Percentiles rank a stretch among this genome's conserved stretches.
phyloP scores from a whole-genome alignment of 2,113 vertebrate species.

The Riparia riparia region DNA sequence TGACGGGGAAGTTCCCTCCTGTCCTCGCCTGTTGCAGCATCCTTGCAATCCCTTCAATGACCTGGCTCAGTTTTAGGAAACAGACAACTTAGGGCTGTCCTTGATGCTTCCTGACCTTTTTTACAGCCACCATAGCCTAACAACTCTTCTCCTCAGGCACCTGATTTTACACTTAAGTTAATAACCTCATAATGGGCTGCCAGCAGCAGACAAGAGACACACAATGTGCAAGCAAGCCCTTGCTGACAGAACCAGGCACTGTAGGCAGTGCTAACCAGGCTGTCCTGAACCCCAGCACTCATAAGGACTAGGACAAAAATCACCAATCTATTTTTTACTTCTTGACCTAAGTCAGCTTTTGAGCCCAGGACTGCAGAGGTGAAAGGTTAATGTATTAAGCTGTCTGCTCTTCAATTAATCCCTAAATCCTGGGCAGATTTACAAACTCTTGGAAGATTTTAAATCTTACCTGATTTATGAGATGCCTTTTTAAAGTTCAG shows the following conservation, averaged over 20 bases:
- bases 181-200: neutral
- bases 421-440: conserved; percentile 36
- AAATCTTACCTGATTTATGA: conserved; percentile 60
- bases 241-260: neutral
- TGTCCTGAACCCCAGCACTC: neutral
- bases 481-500: neutral
- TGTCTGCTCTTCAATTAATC: conserved; percentile 64
- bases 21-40: rapidly evolving
- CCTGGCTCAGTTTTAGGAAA: neutral
- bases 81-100: neutral
- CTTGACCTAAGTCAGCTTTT: conserved; percentile 22
- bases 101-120: neutral
- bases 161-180: neutral
- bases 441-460: conserved; percentile 55
- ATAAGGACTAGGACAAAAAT: neutral
- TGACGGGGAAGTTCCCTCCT: neutral
- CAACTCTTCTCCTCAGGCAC: neutral
- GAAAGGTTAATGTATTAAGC: conserved; percentile 70
- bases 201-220: neutral
- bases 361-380: conserved; percentile 4
- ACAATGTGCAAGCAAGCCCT: neutral
- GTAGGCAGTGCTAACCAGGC: neutral
- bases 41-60: neutral
- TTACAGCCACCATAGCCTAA: neutral
- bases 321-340: neutral